These are phyloP conservation scores for Dinocampus coccinellae DNA, from an alignment of 2,888 invertebrate species.

Conservation along the genomic window DNA sequence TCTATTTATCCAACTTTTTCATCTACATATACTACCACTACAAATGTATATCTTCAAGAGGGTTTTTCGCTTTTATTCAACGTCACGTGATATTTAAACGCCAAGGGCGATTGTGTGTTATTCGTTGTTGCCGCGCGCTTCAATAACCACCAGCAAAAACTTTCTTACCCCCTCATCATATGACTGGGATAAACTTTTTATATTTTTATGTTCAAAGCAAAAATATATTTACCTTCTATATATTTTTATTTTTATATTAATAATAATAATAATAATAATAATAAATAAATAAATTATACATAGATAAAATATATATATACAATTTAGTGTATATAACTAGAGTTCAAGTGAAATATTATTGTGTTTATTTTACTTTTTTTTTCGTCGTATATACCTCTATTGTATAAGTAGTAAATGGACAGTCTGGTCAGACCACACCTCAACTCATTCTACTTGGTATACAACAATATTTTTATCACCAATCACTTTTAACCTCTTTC, in stretches of 20 bases:
- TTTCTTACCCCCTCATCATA: conserved; percentile 8
- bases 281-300: no score
- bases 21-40: not conserved
- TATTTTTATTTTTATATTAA: not conserved
- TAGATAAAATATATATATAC: no score
- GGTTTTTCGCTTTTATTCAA: not conserved
- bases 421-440: conserved; percentile 16
- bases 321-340: no score
- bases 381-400: not conserved
- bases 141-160: conserved; percentile 23
- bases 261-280: no score
- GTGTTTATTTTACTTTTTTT: not conserved
- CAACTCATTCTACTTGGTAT: conserved; percentile 9
- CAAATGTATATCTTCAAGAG: not conserved
- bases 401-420: conserved; percentile 4
- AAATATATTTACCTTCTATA: not conserved
- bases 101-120: conserved; percentile 12
- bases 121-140: conserved; percentile 8
- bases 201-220: not conserved
- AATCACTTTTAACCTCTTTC: not conserved
- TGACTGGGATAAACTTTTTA: not conserved
- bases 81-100: conserved; percentile 19
- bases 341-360: no score
- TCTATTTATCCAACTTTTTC: conserved; percentile 7
- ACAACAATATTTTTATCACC: not conserved